Evolutionary conservation across 1,140 invertebrate species (phyloP).

Genomic region (Hetaerina americana): DNA sequence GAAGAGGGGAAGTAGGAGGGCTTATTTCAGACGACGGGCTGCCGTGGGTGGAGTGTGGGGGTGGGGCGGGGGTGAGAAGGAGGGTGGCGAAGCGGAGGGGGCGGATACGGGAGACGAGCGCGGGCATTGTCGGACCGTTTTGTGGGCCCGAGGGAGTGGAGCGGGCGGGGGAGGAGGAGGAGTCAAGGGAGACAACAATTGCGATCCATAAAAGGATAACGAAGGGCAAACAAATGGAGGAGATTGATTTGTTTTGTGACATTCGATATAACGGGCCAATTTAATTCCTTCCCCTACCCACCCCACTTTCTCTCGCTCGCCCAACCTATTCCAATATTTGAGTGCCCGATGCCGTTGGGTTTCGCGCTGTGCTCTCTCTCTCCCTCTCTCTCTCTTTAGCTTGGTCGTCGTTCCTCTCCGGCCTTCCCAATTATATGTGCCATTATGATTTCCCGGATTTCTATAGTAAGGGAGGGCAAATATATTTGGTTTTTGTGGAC

Average conservation of each 20-base stretch:
- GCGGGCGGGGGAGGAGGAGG: not conserved
- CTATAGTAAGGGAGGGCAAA: not conserved
- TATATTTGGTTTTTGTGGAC: not conserved
- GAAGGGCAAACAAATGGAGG: not conserved
- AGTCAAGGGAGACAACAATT: too few relatives aligned
- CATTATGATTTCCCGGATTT: not conserved
- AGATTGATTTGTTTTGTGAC: not conserved
- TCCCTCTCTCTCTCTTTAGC: too few relatives aligned
- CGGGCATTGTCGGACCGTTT: not conserved
- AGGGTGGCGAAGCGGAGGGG: not conserved
- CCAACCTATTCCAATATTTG: slow-evolving; percentile 1
- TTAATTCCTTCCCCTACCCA: too few relatives aligned
- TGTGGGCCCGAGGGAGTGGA: not conserved
- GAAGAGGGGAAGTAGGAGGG: not conserved
- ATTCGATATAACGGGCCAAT: not conserved
- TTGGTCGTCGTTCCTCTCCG: too few relatives aligned
- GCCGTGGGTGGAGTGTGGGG: not conserved
- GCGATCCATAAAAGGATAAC: not conserved
- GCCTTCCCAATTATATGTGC: not conserved
- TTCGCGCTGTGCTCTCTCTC: too few relatives aligned
- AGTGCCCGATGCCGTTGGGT: not conserved
- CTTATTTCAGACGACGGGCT: not conserved
- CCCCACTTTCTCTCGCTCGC: not conserved
- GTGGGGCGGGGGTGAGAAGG: not conserved
- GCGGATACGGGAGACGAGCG: not conserved